Evolutionary conservation across 2,888 invertebrate species (phyloP).

Genomic region (Hydriomena furcata): DNA sequence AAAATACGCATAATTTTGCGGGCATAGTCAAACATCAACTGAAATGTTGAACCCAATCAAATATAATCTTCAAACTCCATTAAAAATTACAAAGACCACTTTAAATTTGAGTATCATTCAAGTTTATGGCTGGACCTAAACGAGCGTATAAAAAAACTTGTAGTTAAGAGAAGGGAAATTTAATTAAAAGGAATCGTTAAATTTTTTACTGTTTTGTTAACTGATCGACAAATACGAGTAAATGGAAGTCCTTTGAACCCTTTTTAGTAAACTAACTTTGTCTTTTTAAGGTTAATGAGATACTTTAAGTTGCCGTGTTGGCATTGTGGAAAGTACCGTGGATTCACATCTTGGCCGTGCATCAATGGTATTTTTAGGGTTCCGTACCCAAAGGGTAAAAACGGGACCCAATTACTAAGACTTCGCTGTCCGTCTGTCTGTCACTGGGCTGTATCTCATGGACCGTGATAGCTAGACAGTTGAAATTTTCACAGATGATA

Average conservation of each 20-base stretch:
- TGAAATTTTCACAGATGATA: too few species aligned
- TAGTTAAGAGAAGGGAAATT: slow-evolving; percentile 28
- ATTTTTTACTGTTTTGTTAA: slow-evolving; percentile 31
- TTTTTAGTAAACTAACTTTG: slow-evolving; percentile 11
- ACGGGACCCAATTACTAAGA: too few species aligned
- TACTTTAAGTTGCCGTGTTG: too few species aligned
- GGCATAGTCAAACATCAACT: too few species aligned
- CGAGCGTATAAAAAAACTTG: slow-evolving; percentile 31
- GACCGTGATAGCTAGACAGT: too few species aligned
- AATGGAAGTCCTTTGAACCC: slow-evolving; percentile 22
- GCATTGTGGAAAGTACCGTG: too few species aligned
- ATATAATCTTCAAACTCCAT: slow-evolving; percentile 26
- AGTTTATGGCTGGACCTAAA: slow-evolving; percentile 29
- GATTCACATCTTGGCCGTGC: too few species aligned
- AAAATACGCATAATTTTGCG: too few species aligned
- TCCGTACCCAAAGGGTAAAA: too few species aligned
- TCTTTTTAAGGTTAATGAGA: slow-evolving; percentile 1
- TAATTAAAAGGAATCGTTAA: slow-evolving; percentile 33
- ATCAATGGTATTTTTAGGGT: too few species aligned
- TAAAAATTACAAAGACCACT: slow-evolving; percentile 33
- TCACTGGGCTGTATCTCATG: too few species aligned
- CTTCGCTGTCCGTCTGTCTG: too few species aligned
- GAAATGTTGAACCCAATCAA: slow-evolving; percentile 25
- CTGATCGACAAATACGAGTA: slow-evolving; percentile 31
- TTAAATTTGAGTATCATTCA: slow-evolving; percentile 30